These are phyloP conservation scores for Carpatolechia fugitivella DNA, from an alignment of 2,888 invertebrate species.

Conservation along the genomic window DNA sequence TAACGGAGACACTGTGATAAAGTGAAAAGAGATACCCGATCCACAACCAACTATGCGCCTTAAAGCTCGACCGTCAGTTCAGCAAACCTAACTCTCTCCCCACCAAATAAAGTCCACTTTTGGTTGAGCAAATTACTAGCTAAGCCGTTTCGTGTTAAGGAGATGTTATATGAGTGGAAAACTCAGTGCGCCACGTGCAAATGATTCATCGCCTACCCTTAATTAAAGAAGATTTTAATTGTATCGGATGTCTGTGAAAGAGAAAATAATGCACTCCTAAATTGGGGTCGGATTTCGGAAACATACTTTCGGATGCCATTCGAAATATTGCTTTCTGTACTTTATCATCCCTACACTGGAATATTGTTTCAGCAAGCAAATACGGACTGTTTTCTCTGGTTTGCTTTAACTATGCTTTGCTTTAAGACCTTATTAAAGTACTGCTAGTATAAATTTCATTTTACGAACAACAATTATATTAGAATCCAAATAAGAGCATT, in stretches of 20 bases:
- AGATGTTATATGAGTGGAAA: slow-evolving; percentile 71
- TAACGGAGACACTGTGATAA: slow-evolving; percentile 76
- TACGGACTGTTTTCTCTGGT: not conserved
- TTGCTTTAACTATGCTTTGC: not conserved
- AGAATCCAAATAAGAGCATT: not conserved
- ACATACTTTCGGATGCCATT: slow-evolving; percentile 65
- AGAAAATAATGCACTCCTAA: slow-evolving; percentile 79
- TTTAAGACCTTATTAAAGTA: too few relatives aligned
- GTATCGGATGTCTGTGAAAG: slow-evolving; percentile 79
- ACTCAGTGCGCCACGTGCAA: slow-evolving; percentile 79
- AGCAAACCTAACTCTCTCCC: slow-evolving; percentile 43
- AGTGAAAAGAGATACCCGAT: slow-evolving; percentile 75
- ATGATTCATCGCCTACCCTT: slow-evolving; percentile 78
- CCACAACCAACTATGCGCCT: slow-evolving; percentile 50
- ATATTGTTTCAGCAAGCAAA: not conserved
- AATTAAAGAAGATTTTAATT: slow-evolving; percentile 81
- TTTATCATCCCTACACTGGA: slow-evolving; percentile 28
- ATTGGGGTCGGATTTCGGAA: slow-evolving; percentile 71
- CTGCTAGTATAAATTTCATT: too few relatives aligned
- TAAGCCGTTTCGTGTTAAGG: slow-evolving; percentile 51
- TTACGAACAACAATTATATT: too few relatives aligned
- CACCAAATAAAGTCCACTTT: slow-evolving; percentile 48
- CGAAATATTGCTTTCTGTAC: slow-evolving; percentile 69
- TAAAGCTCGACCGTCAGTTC: slow-evolving; percentile 38
- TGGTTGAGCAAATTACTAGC: slow-evolving; percentile 34